Evolutionary conservation across 2,113 vertebrate genomes (phyloP), one percentile per base, ranked within the genome.

Genomic region (Polypterus senegalus): DNA sequence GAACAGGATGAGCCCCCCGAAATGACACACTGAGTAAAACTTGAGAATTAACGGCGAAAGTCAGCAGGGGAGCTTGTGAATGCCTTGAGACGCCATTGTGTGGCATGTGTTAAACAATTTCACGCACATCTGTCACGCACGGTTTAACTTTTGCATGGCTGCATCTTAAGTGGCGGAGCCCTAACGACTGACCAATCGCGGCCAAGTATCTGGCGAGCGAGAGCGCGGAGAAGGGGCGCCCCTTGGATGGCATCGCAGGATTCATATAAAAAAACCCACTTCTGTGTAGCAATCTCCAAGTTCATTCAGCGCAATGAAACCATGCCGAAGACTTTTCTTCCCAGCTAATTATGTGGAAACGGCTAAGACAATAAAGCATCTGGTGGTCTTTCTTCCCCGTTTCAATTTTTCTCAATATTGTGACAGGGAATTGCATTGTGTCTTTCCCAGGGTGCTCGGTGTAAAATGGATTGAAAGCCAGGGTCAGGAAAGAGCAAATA

Each of bases 271-370:
- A 88, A 89, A 69, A 85, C 88, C 83, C 81, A 86, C 85, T 85
- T 83, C 86, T 89, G 84, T 85, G 84, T 89, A 87, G 88, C 83
- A 85, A 88, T 93, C 91, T 89, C 87, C 92, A 95, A 93, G 93
- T 97, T 97, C 93, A 95, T 93, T 94, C 90, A 91, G 71, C 65
- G 77, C 90, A 88, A 88, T 91, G 91, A 89, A 93, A 89, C 86
- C 86, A 71, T 83, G 87, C 89, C 87, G 69, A 86, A 81, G 84
- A 81, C 82, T 89, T 92, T 97, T 97, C 90, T 97, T 86, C 86
- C 81, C 71, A 76, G 88, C 90, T 98, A 98, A 98, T 98, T 98
- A 95, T 88, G 92, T 95, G 94, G 93, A 98, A 98, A 94, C 89
- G 63, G 83, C 85, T 88, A 86, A 91, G 89, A 98, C 93, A 98